Evolutionary conservation across 2,888 invertebrate species (phyloP).

Genomic region (Heliconius aoede): DNA sequence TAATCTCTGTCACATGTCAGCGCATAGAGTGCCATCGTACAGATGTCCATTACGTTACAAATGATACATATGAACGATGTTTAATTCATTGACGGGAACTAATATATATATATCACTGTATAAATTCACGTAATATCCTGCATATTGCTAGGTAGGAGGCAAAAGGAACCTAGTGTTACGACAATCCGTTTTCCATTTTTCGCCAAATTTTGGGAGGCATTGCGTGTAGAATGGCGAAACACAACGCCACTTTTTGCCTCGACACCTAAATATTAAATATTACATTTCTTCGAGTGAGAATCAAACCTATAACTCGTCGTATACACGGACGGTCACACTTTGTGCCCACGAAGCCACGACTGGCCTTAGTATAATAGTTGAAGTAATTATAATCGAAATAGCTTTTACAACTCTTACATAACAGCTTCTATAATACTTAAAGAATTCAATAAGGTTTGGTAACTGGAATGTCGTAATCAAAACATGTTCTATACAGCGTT

Average conservation of each 20-base stretch:
- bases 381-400: slow-evolving; percentile 10
- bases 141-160: too few relatives aligned
- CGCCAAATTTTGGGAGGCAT: too few relatives aligned
- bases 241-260: too few relatives aligned
- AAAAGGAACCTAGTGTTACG: too few relatives aligned
- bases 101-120: not conserved
- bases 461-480: slow-evolving; percentile 20
- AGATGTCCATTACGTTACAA: slow-evolving; percentile 9
- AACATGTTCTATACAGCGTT: slow-evolving; percentile 11
- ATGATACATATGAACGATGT: slow-evolving; percentile 1
- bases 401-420: slow-evolving; percentile 10
- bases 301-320: too few relatives aligned
- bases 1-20: slow-evolving; percentile 28
- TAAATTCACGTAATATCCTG: too few relatives aligned
- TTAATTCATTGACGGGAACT: slow-evolving; percentile 7
- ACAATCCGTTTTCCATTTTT: too few relatives aligned
- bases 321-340: too few relatives aligned
- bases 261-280: too few relatives aligned
- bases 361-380: not conserved
- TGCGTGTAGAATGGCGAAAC: too few relatives aligned
- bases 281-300: too few relatives aligned
- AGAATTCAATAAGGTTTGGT: slow-evolving; percentile 8
- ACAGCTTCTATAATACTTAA: not conserved
- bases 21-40: slow-evolving; percentile 16
- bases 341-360: too few relatives aligned